phyloP scores from a whole-genome alignment of 1,140 invertebrate genomes.

The Nautilus pompilius region DNA sequence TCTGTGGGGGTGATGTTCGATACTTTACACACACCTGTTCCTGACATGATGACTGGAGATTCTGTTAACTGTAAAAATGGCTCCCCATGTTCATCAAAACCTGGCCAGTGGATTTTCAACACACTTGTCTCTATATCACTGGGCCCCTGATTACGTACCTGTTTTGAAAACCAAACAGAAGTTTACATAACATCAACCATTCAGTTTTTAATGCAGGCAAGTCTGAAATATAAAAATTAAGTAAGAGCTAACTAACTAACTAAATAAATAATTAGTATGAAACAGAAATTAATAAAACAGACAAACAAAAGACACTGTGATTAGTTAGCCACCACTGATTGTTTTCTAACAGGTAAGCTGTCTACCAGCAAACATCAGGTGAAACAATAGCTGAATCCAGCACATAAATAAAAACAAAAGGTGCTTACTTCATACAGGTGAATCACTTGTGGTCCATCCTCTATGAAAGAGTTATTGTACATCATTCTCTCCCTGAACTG shows the following conservation, averaged over 20 bases:
- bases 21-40: constrained; percentile 24
- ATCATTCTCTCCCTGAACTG: constrained; percentile 9
- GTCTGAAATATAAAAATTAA: too few relatives aligned
- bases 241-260: too few relatives aligned
- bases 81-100: constrained; percentile 29
- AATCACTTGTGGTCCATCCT: constrained; percentile 17
- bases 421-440: constrained; percentile 32
- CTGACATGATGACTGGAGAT: constrained; percentile 13
- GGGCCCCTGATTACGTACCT: constrained; percentile 25
- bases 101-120: constrained; percentile 38
- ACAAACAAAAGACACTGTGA: too few relatives aligned
- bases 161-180: too few relatives aligned
- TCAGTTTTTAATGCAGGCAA: too few relatives aligned
- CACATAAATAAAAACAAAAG: not conserved
- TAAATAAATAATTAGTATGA: too few relatives aligned
- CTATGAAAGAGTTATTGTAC: not conserved
- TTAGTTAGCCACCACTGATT: too few relatives aligned
- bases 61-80: constrained; percentile 19
- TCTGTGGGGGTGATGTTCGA: constrained; percentile 28
- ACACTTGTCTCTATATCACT: constrained; percentile 24
- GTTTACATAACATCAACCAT: too few relatives aligned
- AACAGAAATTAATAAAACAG: too few relatives aligned
- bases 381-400: too few relatives aligned
- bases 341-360: too few relatives aligned
- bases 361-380: too few relatives aligned